Evolutionary conservation across 2,888 invertebrate genomes (phyloP), one percentile per base, ranked within the genome.

Genomic region (Schizaphis graminum): DNA sequence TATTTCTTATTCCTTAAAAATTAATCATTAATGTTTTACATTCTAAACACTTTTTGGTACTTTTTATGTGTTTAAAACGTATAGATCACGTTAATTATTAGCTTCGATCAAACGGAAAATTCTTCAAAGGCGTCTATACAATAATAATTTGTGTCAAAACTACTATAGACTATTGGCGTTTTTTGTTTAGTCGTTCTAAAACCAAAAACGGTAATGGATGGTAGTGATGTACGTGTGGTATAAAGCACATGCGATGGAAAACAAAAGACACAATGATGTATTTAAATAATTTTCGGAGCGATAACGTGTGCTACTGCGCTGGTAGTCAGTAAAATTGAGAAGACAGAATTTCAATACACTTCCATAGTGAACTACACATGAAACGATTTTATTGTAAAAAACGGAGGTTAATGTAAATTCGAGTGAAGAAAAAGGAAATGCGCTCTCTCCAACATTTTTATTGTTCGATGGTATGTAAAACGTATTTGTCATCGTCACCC

Each of bases 251-350:
- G n/a, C 28, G n/a, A 8, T 13, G 47, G n/a, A 41, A 44, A 16
- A 91, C 91, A 53, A 91, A 11, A 35, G 85, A 26, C 47, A 57
- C 24, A 44, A 56, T 1, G 13, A 16, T 16, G 84, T 85, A 44
- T 57, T 91, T 57, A 91, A 91, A 85, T 57, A 44, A 85, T 91
- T 91, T 7, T 57, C n/a, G 0, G 5, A n/a, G 35, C 24, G 26
- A 91, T 67, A 67, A 47, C 24, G 24, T 28, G 57, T 44, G 24
- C 24, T 26, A 16, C 2, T 21, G 57, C 28, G 11, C 11, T 26
- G 2, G 16, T 21, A 53, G 53, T 53, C 21, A 8, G 41, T 16
- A 91, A 56, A 56, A 44, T 84, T 53, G 28, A 24, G 13, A 53
- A 91, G 21, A 49, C 67, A 3, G 28, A 13, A 35, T 49, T 41